Evolutionary conservation across 2,113 vertebrate species (phyloP), one percentile per base, ranked within the genome.

Genomic region (Seriola dumerili): DNA sequence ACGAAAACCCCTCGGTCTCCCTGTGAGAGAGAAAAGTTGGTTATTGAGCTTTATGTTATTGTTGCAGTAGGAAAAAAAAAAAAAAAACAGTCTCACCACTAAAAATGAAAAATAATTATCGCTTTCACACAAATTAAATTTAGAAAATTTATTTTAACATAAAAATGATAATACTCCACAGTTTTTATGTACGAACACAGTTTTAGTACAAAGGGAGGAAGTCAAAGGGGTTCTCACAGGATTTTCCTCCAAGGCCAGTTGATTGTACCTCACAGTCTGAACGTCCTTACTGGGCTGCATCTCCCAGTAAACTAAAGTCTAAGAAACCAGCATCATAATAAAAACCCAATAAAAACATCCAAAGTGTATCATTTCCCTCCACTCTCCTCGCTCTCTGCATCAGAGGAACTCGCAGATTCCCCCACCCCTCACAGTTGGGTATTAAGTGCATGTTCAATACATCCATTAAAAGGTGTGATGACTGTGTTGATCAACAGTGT

Each of bases 121-220:
- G 63, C 8, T 4, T 34, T 17, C 19, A 92, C 80, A 75, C 76
- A 21, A 81, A 54, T 58, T 90, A 91, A 89, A 76, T 95, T 94
- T 92, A 93, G 90, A 94, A 93, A 90, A 89, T 95, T 94, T 95
- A 95, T 95, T 95, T 91, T 69, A 67, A 90, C 92, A 90, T 85
- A 93, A 88, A 92, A 92, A 93, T 81, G 62, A 80, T 85, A 88
- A 93, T 85, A 92, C 89, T 92, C 90, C 88, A 94, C 94, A 94
- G 88, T 91, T 61, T 80, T 66, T 91, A 90, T 91, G 88, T 93
- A 93, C 85, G 80, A 93, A 95, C 89, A 93, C 78, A 73, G 75
- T 81, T 90, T 91, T 67, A 95, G 93, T 92, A 93, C 91, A 94
- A 91, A 93, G 75, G 80, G 72, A 76, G 84, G 79, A 90, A 90